Evolutionary conservation across 2,113 vertebrate species (phyloP).

Genomic region (Danionella cerebrum): DNA sequence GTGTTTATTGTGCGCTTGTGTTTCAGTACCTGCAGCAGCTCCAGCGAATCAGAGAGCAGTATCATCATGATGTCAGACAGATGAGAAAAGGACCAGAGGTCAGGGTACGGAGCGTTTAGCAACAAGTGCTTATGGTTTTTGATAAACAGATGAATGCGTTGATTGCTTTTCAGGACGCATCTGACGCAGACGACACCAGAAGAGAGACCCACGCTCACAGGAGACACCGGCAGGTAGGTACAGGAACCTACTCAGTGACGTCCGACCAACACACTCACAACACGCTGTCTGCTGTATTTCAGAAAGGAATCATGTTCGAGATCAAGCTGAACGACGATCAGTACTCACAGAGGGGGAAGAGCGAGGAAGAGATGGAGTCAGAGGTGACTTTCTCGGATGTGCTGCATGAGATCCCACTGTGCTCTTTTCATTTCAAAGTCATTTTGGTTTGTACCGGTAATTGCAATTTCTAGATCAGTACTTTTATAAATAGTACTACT

Average conservation of each 20-base stretch:
- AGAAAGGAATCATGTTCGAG: conserved; percentile 87
- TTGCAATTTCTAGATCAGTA: no score
- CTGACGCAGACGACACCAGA: conserved; percentile 36
- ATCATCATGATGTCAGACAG: conserved; percentile 69
- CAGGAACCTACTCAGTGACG: neutral
- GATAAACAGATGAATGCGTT: neutral
- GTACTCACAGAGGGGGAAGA: conserved; percentile 28
- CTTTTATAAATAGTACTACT: no score
- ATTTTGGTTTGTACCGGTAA: no score
- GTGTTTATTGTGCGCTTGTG: conserved; percentile 28
- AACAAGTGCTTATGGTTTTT: no score
- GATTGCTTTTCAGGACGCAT: neutral
- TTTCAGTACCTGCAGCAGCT: conserved; percentile 81
- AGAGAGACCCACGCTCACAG: conserved; percentile 48
- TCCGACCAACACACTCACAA: neutral
- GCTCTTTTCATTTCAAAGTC: neutral
- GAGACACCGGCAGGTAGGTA: conserved; percentile 5
- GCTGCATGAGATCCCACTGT: neutral
- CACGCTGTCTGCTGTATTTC: conserved; percentile 23
- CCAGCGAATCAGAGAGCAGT: conserved; percentile 75
- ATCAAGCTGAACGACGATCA: conserved; percentile 65
- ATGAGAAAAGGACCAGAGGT: conserved; percentile 64
- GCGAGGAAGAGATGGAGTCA: neutral
- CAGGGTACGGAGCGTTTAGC: no score
- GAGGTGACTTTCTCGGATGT: neutral